Percentiles rank a stretch among this genome's conserved stretches.
Evolutionary conservation across 2,888 invertebrate genomes (phyloP).

Genomic region (Clunio marinus): DNA sequence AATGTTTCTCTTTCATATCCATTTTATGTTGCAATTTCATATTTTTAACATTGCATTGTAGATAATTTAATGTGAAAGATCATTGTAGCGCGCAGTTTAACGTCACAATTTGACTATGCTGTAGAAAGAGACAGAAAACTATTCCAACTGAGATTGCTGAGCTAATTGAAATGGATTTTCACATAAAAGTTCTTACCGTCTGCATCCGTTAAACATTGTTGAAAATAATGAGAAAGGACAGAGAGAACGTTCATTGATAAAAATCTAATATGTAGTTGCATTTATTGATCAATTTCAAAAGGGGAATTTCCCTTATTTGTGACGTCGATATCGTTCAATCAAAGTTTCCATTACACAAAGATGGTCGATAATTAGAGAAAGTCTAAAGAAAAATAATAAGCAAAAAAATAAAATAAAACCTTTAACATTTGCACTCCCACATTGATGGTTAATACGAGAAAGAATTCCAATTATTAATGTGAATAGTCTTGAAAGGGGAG

Average conservation of each 20-base stretch:
- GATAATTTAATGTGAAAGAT: neutral
- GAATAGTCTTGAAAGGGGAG: neutral
- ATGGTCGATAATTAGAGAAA: neutral
- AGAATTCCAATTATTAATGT: conserved; percentile 5
- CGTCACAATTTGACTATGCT: neutral
- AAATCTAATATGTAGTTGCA: too few species aligned
- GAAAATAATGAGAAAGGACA: too few species aligned
- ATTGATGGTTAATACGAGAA: neutral
- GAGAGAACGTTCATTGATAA: too few species aligned
- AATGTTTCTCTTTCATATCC: too few species aligned
- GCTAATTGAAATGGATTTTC: conserved; percentile 28
- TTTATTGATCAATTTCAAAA: too few species aligned
- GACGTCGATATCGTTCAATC: neutral
- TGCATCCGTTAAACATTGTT: too few species aligned
- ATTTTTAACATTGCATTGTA: neutral
- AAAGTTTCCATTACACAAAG: neutral
- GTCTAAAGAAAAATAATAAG: neutral
- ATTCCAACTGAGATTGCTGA: neutral
- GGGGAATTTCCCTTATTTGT: neutral
- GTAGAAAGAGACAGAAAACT: neutral
- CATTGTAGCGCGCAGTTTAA: conserved; percentile 28
- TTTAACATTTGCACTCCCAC: neutral
- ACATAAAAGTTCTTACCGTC: too few species aligned
- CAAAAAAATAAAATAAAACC: too few species aligned
- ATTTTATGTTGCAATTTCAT: neutral